Evolutionary conservation across 2,888 invertebrate species (phyloP), one percentile per base, ranked within the genome.

Genomic region (Theodoxus fluviatilis): DNA sequence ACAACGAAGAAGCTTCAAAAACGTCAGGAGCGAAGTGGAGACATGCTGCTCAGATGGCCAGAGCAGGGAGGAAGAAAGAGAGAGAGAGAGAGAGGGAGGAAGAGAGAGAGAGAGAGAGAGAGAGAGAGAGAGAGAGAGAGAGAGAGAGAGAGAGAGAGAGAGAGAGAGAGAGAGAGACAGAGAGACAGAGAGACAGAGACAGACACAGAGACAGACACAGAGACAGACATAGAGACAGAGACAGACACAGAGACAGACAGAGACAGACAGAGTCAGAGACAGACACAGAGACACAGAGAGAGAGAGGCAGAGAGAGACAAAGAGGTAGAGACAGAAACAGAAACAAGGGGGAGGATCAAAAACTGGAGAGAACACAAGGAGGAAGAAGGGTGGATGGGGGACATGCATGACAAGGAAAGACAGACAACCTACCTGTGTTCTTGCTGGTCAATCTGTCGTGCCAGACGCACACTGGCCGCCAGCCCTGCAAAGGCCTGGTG

Each of bases 391-490:
- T 55, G 7, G 9, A 22, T 22, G 7, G 9, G 37, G n/a, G n/a
- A 7, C 3, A 31, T 64, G n/a, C 3, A n/a, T 64, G 35, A 6
- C 6, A 3, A 22, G 47, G 15, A 66, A 47, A 33, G 22, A 66
- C 3, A 22, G 47, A 40, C 7, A 25, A 31, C 71, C 55, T 43
- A 83, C 79, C 93, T 89, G 85, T 94, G 92, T 71, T 89, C 89
- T 68, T 94, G 84, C 63, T 90, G 90, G 84, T 98, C 97, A 49
- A 97, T 89, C 77, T 93, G 91, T 1, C 93, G 89, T 0, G 96
- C 96, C 40, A 93, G 82, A 77, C 90, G 89, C 0, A 97, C 93
- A 69, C 94, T 89, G 73, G 92, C 90, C 79, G 92, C 93, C 0
- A 93, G 90, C 0, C 91, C 89, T 0, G 91, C 84, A 70, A 94